Conservation (phyloP, 1,140 invertebrate species). For the Cyclina sinensis region DNA sequence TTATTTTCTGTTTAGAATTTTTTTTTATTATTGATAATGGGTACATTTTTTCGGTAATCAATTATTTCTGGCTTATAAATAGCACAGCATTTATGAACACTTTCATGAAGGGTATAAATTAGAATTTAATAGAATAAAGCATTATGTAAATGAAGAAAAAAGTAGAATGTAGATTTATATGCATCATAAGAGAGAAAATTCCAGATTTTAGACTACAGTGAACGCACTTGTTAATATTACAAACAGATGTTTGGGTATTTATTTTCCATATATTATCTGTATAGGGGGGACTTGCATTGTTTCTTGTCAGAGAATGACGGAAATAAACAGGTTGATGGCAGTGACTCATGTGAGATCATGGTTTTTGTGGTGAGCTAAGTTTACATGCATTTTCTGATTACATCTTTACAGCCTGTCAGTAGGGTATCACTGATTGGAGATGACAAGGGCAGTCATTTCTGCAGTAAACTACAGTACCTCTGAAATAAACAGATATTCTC, state of each 20-base stretch:
- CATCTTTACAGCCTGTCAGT: background rate
- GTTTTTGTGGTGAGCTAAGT: background rate
- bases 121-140: no score
- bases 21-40: no score
- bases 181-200: no score
- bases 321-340: slow-evolving; percentile 12
- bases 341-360: background rate
- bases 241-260: slow-evolving; percentile 6
- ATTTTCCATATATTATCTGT: background rate
- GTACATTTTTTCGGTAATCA: no score
- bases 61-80: no score
- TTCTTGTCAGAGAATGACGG: slow-evolving; percentile 1
- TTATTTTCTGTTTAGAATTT: no score
- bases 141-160: no score
- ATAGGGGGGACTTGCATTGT: background rate
- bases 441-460: background rate
- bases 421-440: background rate
- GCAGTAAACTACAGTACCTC: background rate
- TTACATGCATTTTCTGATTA: background rate
- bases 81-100: no score
- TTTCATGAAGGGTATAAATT: no score
- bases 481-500: no score
- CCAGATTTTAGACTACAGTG: background rate
- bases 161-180: no score
- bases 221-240: background rate